phyloP scores from a whole-genome alignment of 2,888 invertebrate species.

The Aleiodes alternator region DNA sequence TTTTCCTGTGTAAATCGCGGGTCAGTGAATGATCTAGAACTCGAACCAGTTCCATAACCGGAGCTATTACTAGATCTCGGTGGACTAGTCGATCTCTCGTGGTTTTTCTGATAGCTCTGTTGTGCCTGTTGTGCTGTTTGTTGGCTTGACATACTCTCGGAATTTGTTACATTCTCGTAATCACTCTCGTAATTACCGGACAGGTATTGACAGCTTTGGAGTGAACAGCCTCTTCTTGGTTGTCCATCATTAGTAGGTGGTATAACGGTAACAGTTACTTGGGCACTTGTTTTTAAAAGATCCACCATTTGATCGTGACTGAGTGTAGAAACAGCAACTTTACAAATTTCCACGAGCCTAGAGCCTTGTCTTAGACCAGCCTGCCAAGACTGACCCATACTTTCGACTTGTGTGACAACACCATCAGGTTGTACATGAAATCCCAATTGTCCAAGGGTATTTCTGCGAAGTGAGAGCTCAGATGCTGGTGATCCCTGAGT shows the following conservation, averaged over 20 bases:
- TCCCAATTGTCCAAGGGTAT: conserved; percentile 89
- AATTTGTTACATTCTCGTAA: conserved; percentile 82
- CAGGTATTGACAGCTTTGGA: conserved; percentile 81
- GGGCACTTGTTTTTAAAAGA: conserved; percentile 90
- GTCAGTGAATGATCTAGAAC: conserved; percentile 74
- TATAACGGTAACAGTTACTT: conserved; percentile 89
- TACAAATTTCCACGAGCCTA: conserved; percentile 93
- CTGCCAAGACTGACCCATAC: conserved; percentile 82
- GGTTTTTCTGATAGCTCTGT: conserved; percentile 81
- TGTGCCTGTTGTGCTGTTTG: conserved; percentile 73
- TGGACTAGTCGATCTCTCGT: conserved; percentile 85
- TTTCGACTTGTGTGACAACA: conserved; percentile 94
- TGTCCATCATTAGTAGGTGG: conserved; percentile 84
- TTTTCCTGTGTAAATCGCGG: conserved; percentile 75
- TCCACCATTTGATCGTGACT: conserved; percentile 96
- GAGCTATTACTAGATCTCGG: conserved; percentile 89
- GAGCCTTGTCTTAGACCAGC: conserved; percentile 94
- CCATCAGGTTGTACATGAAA: conserved; percentile 96
- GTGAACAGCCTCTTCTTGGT: conserved; percentile 81
- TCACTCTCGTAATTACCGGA: conserved; percentile 80
- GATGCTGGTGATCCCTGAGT: conserved; percentile 86
- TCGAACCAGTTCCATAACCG: conserved; percentile 87
- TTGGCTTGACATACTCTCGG: conserved; percentile 72
- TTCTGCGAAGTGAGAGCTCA: conserved; percentile 88
- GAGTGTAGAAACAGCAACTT: conserved; percentile 91